These are phyloP conservation scores for Halcyon chelicuti DNA, from an alignment of 2,797 vertebrate genomes.

Conservation along the genomic window DNA sequence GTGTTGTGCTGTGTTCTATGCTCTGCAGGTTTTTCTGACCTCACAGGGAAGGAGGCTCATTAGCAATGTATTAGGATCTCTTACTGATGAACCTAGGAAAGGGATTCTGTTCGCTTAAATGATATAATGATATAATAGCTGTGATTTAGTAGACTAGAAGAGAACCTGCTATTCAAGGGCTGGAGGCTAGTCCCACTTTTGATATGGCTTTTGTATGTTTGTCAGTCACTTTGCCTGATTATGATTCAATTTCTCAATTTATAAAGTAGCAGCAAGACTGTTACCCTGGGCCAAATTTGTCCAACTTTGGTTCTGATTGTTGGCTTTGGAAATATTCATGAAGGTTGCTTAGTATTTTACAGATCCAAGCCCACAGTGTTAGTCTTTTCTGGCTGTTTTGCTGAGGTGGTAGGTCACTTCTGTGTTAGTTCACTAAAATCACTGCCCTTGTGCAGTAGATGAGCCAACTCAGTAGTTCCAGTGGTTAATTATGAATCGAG, in stretches of 20 bases:
- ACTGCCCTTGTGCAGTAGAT: background rate
- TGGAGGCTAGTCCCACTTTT: background rate
- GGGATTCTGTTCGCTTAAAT: background rate
- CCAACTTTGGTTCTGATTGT: background rate
- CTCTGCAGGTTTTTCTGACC: background rate
- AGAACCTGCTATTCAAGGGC: background rate
- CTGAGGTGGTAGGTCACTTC: background rate
- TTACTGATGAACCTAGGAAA: background rate
- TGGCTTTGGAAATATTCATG: background rate
- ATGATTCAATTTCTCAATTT: background rate
- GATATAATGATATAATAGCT: rapidly evolving
- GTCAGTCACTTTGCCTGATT: background rate
- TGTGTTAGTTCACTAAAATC: background rate
- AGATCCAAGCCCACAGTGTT: background rate
- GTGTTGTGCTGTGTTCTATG: background rate
- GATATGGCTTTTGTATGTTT: background rate
- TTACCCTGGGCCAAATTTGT: background rate
- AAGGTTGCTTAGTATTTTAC: background rate
- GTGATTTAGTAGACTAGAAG: background rate
- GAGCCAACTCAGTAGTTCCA: background rate
- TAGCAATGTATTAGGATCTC: background rate
- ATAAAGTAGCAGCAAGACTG: background rate
- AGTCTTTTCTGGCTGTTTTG: background rate
- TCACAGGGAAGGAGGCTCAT: background rate
- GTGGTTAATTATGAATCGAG: background rate